Conservation (phyloP, 2,888 invertebrate genomes). For the Polia nebulosa region DNA sequence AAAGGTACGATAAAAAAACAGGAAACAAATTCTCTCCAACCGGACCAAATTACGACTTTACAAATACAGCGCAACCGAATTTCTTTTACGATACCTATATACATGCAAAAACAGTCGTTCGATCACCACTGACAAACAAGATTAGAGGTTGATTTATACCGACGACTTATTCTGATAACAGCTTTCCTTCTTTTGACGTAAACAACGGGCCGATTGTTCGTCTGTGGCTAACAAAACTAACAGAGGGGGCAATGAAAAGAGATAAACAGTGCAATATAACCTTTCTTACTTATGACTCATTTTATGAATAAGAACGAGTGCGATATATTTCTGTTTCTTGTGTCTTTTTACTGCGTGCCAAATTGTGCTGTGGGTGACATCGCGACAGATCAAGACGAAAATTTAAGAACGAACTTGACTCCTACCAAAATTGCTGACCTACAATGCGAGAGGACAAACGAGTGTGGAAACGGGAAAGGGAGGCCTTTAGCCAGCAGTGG, state of each 20-base stretch:
- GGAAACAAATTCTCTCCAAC: conserved; percentile 12
- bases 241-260: conserved; percentile 12
- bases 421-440: too few relatives aligned
- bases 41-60: conserved; percentile 42
- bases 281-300: neutral
- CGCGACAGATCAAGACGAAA: too few relatives aligned
- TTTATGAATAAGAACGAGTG: neutral
- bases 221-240: conserved; percentile 28
- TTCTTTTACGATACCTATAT: conserved; percentile 51
- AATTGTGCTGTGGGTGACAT: too few relatives aligned
- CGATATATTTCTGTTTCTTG: neutral
- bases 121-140: conserved; percentile 80
- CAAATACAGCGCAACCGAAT: conserved; percentile 35
- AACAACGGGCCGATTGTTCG: conserved; percentile 79
- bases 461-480: too few relatives aligned
- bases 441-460: too few relatives aligned
- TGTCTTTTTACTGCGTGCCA: too few relatives aligned
- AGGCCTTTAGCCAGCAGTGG: too few relatives aligned
- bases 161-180: conserved; percentile 82
- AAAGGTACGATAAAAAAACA: neutral
- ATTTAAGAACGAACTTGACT: too few relatives aligned
- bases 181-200: conserved; percentile 81
- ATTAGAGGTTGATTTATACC: conserved; percentile 82
- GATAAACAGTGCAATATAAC: neutral
- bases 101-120: conserved; percentile 76